Evolutionary conservation across 2,797 vertebrate genomes (phyloP).

Genomic region (Sebastolobus alascanus): DNA sequence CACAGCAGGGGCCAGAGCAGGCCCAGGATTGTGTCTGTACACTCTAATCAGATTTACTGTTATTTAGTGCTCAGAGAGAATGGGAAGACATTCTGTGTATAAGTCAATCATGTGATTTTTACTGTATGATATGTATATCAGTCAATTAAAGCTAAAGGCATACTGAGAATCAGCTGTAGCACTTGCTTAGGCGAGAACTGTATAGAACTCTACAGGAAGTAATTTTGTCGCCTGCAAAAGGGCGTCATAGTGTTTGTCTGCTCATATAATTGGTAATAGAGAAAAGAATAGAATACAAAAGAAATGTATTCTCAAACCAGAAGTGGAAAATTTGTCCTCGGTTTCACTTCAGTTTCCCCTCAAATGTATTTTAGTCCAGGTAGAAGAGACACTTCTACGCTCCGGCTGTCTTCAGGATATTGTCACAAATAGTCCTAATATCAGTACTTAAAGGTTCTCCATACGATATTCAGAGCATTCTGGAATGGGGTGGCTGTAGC

Average conservation of each 20-base stretch:
- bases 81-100: background rate
- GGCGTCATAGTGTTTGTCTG: background rate
- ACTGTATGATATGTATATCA: background rate
- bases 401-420: background rate
- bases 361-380: background rate
- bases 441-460: background rate
- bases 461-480: background rate
- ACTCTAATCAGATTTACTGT: background rate
- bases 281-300: background rate
- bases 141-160: background rate
- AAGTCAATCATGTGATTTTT: background rate
- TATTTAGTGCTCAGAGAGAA: background rate
- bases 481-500: too few relatives aligned
- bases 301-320: background rate
- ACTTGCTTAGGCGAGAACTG: background rate
- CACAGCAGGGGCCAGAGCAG: constrained; percentile 9
- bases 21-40: background rate
- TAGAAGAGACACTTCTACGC: background rate
- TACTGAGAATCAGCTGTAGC: background rate
- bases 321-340: background rate
- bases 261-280: background rate
- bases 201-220: background rate
- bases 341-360: background rate
- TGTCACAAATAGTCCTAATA: background rate
- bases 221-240: background rate